A percentile compares a stretch with the other conserved stretches of the same genome.
Conservation (phyloP, 2,113 vertebrate species). For the Ameiurus melas region DNA sequence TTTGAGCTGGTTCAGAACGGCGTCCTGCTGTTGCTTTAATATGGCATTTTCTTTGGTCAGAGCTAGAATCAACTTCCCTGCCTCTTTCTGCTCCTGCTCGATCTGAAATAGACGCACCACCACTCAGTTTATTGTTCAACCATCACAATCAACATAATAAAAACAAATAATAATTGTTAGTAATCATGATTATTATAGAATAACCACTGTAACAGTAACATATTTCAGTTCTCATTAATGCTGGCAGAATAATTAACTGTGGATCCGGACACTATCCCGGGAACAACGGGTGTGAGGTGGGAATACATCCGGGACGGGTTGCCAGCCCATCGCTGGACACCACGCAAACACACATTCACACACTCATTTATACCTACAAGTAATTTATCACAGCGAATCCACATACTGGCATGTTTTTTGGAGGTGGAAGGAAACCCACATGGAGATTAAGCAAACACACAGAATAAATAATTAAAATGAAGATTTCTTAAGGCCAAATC, state of each 20-base stretch:
- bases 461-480: no score
- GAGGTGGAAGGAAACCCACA: not conserved
- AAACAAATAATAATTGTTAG: not conserved
- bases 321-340: not conserved
- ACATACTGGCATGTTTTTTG: not conserved
- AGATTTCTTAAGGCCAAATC: no score
- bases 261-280: not conserved
- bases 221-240: not conserved
- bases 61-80: slow-evolving; percentile 14
- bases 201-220: not conserved
- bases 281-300: not conserved
- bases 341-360: not conserved
- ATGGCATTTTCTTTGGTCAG: slow-evolving; percentile 23
- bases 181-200: not conserved
- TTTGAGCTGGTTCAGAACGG: slow-evolving; percentile 16
- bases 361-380: not conserved
- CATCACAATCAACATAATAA: not conserved
- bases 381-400: not conserved
- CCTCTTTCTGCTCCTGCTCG: slow-evolving; percentile 46
- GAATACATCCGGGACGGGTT: not conserved
- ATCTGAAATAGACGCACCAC: slow-evolving; percentile 31
- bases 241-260: not conserved
- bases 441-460: not conserved
- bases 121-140: not conserved
- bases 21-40: not conserved